These are phyloP conservation scores for Trachemys scripta DNA, from an alignment of 2,113 vertebrate species.

Conservation along the genomic window DNA sequence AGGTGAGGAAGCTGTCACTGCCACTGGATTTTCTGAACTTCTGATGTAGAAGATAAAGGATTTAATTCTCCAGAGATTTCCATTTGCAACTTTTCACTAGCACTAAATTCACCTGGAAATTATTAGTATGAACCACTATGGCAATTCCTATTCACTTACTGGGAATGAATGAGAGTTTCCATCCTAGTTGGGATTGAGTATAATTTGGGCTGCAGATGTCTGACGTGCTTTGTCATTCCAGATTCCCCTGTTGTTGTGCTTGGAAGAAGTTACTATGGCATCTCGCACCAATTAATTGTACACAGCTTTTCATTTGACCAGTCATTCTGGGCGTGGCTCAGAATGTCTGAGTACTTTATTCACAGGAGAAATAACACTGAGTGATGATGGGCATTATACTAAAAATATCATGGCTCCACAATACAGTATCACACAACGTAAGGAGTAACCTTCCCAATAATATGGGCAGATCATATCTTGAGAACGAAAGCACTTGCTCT, in stretches of 20 bases:
- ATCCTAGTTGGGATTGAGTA: not conserved
- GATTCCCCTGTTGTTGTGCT: not conserved
- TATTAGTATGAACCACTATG: not conserved
- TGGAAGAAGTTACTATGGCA: not conserved
- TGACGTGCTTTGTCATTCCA: not conserved
- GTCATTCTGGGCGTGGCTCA: not conserved
- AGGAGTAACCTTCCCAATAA: not conserved
- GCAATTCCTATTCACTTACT: not conserved
- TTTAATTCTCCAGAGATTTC: not conserved
- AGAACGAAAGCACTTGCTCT: too few species aligned
- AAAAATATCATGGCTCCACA: not conserved
- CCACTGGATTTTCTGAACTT: not conserved
- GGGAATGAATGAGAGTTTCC: not conserved
- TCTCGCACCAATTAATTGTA: not conserved
- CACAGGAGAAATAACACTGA: not conserved
- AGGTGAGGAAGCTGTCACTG: not conserved
- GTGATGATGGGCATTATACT: not conserved
- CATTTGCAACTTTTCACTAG: not conserved
- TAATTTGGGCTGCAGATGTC: not conserved
- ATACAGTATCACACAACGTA: not conserved
- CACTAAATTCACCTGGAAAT: not conserved
- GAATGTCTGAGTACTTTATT: not conserved
- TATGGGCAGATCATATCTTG: not conserved
- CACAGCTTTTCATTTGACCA: not conserved
- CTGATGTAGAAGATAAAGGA: not conserved